Base-by-base conservation (phyloP, 2,888 invertebrate species). In the Choreutis nemorana region DNA sequence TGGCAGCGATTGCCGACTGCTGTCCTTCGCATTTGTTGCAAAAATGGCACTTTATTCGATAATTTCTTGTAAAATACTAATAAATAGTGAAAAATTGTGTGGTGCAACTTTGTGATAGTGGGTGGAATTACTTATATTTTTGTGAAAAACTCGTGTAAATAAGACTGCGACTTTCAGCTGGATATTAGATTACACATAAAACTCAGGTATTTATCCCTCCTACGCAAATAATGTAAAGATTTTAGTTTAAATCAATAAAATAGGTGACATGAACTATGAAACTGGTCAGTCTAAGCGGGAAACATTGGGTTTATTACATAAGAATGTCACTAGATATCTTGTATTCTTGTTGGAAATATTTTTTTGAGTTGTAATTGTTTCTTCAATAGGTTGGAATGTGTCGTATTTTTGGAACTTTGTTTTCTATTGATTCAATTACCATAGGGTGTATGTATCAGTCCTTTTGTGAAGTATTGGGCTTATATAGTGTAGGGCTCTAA, bases 161-260 rank as follows among this genome's bases (percentile, higher is more conserved):
- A 68, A 58, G 61, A 71, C 71, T 66, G 51, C 60, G 56, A 67
- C 66, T 68, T 68, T 70, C 68, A 67, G 65, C 62, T 66, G 66
- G 71, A 73, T 77, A 78, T 78, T 78, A 77, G 78, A 78, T 77
- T 77, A 77, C 78, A 77, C 64, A 59, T 64, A 65, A 68, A 71
- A 61, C 60, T 59, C 65, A 77, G 78, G 77, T 77, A 77, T 75
- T 75, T 73, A 60, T 45, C 50, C 67, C 60, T 65, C 66, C 67
- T 71, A 67, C 63, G 63, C 63, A 50, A 55, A 52, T 55, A 54
- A 40, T 48, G 46, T 36, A 38, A 37, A 36, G 23, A 30, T n/a
- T 7, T 18, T 18, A 8, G 18, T 8, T 7, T 5, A n/a, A n/a
- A n/a, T n/a, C n/a, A n/a, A n/a, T n/a, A n/a, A n/a, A n/a, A n/a